Percentiles rank a stretch among this genome's conserved stretches.
Evolutionary conservation across 2,888 invertebrate genomes (phyloP).

Genomic region (Holacanthella duospinosa): DNA sequence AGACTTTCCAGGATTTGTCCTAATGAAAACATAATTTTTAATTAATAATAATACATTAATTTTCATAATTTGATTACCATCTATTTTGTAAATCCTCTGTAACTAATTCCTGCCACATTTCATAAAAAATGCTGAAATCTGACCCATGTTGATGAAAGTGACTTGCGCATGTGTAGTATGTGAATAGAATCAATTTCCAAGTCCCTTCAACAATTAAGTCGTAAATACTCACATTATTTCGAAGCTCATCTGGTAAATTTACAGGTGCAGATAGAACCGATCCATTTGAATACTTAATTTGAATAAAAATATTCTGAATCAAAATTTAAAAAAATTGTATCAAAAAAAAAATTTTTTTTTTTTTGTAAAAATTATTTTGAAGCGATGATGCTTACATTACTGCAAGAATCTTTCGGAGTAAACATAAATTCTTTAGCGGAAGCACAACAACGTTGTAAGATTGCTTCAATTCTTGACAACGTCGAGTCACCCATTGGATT

Average conservation of each 20-base stretch:
- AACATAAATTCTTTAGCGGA: slow-evolving; percentile 16
- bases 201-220: slow-evolving; percentile 22
- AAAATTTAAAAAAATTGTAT: not conserved
- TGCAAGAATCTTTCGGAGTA: slow-evolving; percentile 13
- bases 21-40: not conserved
- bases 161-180: slow-evolving; percentile 25
- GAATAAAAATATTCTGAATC: not conserved
- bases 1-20: slow-evolving; percentile 10
- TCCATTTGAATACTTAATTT: slow-evolving; percentile 9
- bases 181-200: slow-evolving; percentile 28
- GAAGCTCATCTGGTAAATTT: slow-evolving; percentile 22
- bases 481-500: not conserved
- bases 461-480: not conserved
- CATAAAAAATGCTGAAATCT: slow-evolving; percentile 17
- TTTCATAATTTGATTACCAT: not conserved
- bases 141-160: slow-evolving; percentile 15
- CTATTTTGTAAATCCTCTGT: not conserved
- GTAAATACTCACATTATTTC: slow-evolving; percentile 20
- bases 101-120: not conserved
- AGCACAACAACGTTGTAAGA: slow-evolving; percentile 5
- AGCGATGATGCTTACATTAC: slow-evolving; percentile 15
- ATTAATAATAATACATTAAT: not conserved
- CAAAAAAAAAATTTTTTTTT: not conserved
- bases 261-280: slow-evolving; percentile 15
- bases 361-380: not conserved